phyloP scores from a whole-genome alignment of 1,140 invertebrate genomes.

The Globodera ellingtonae region DNA sequence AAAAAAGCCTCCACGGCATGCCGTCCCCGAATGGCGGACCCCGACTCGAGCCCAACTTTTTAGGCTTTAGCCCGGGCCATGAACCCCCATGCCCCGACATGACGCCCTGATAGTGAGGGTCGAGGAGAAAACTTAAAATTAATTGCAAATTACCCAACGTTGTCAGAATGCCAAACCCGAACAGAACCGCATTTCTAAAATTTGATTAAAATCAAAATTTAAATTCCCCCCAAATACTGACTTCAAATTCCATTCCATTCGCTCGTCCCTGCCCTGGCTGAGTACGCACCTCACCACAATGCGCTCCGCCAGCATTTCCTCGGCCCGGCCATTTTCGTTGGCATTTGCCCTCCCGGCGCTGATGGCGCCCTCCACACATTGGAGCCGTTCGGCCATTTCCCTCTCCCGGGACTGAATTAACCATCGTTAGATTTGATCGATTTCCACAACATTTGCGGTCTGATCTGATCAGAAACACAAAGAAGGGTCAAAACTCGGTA shows the following conservation, averaged over 20 bases:
- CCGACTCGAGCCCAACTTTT: not conserved
- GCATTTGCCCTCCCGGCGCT: not conserved
- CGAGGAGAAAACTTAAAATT: too few relatives aligned
- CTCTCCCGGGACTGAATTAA: slow-evolving; percentile 12
- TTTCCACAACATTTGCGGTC: too few relatives aligned
- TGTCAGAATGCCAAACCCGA: slow-evolving; percentile 59
- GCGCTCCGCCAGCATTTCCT: slow-evolving; percentile 21
- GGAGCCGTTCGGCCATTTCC: slow-evolving; percentile 40
- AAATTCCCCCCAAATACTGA: not conserved
- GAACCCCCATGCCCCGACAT: not conserved
- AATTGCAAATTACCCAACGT: slow-evolving; percentile 43
- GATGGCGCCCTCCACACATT: slow-evolving; percentile 48
- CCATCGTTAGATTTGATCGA: too few relatives aligned
- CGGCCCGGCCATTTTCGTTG: not conserved
- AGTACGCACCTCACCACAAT: slow-evolving; percentile 41
- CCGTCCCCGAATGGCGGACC: too few relatives aligned
- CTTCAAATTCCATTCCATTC: slow-evolving; percentile 46
- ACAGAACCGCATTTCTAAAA: slow-evolving; percentile 53
- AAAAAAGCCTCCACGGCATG: too few relatives aligned
- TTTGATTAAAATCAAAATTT: not conserved
- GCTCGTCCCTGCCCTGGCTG: slow-evolving; percentile 38
- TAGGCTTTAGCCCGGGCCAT: not conserved
- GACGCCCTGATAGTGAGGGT: too few relatives aligned
- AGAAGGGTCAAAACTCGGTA: too few relatives aligned
- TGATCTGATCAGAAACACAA: too few relatives aligned